Evolutionary conservation across 2,888 invertebrate genomes (phyloP).

Genomic region (Trissolcus brochymenae): DNA sequence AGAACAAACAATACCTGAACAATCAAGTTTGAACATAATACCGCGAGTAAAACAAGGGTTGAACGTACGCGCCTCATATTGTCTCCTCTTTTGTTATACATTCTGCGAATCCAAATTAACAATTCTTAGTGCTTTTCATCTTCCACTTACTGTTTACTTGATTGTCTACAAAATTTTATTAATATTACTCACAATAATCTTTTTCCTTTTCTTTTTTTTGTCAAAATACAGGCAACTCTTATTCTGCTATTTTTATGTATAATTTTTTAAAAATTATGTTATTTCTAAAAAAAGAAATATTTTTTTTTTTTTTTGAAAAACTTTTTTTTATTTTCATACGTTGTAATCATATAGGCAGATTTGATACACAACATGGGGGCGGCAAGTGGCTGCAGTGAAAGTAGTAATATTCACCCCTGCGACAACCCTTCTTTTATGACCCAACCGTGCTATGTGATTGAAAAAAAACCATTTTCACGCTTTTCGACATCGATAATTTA

Average conservation of each 20-base stretch:
- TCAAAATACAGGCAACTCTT: too few relatives aligned
- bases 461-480: constrained; percentile 9
- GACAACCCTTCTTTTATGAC: constrained; percentile 25
- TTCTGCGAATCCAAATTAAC: background rate
- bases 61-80: background rate
- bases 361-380: too few relatives aligned
- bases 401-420: constrained; percentile 12
- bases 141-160: too few relatives aligned
- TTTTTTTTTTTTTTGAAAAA: too few relatives aligned
- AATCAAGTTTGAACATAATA: background rate
- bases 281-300: too few relatives aligned
- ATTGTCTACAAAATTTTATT: too few relatives aligned
- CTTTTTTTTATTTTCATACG: too few relatives aligned
- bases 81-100: constrained; percentile 1
- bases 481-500: background rate
- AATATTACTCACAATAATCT: too few relatives aligned
- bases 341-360: too few relatives aligned
- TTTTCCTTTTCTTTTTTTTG: too few relatives aligned
- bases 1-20: constrained; percentile 1
- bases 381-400: background rate
- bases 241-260: too few relatives aligned
- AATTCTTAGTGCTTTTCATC: background rate
- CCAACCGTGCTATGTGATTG: constrained; percentile 15
- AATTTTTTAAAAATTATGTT: too few relatives aligned
- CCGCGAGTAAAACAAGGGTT: constrained; percentile 6